Conservation (phyloP, 2,113 vertebrate genomes). For the Piaya cayana region DNA sequence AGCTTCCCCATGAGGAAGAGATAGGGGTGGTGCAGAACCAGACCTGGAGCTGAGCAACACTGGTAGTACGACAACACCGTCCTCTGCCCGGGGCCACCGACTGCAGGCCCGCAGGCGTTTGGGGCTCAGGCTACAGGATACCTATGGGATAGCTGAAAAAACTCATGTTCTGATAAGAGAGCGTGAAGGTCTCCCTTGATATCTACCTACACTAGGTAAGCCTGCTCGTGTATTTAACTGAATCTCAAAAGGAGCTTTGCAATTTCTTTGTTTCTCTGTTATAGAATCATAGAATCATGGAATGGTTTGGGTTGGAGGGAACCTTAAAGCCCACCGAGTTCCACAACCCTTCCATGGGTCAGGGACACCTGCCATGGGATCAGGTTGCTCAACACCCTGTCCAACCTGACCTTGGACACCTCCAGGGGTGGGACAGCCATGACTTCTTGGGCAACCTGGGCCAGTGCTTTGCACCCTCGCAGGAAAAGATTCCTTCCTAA, state of each 20-base stretch:
- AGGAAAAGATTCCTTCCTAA: too few relatives aligned
- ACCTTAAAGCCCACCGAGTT: too few relatives aligned
- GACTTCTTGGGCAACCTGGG: too few relatives aligned
- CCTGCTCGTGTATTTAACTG: accelerated
- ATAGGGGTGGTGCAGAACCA: background rate
- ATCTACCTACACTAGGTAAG: background rate
- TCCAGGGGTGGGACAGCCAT: too few relatives aligned
- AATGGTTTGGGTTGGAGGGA: too few relatives aligned
- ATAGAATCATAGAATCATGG: too few relatives aligned
- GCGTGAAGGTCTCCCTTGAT: background rate
- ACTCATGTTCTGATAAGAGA: background rate
- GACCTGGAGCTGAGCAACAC: background rate
- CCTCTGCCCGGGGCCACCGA: background rate
- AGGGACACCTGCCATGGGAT: too few relatives aligned
- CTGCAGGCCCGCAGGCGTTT: accelerated
- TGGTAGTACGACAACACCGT: accelerated
- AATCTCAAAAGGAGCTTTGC: background rate
- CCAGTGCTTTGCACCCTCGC: too few relatives aligned
- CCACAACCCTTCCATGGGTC: too few relatives aligned
- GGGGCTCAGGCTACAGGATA: background rate
- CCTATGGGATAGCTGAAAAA: background rate
- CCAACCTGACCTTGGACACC: too few relatives aligned
- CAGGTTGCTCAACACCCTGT: too few relatives aligned
- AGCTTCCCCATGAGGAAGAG: background rate
- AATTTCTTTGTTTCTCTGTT: background rate